Base-by-base conservation (phyloP, 2,888 invertebrate genomes). In the Pseudeuparius sepicola region DNA sequence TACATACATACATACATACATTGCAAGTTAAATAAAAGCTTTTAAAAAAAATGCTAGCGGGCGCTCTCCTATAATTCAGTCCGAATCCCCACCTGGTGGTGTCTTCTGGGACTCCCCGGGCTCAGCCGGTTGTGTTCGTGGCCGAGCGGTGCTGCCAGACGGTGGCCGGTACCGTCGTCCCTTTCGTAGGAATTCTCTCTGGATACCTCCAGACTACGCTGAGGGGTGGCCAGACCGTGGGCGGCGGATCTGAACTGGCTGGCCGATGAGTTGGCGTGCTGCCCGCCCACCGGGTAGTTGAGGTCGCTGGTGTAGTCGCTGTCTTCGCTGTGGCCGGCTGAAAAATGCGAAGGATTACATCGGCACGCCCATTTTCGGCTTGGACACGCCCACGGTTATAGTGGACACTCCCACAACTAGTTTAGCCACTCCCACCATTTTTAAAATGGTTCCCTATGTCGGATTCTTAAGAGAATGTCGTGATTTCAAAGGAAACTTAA, bases 261-360 rank as follows among this genome's bases (percentile, higher is more conserved):
- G 14, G 86, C 88, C 40, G 90, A 89, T 57, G 85, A 85, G 68
- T 92, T 93, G 52, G 89, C 78, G 59, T 88, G 87, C 59, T 85
- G 85, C 41, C 79, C 80, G 39, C 79, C 80, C 54, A 86, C 78
- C 32, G 92, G 93, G 68, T 85, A 93, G 70, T 92, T 93, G 55
- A 93, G 77, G 66, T 94, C 94, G 43, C 89, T 89, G 42, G 93
- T 94, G 67, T 94, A 94, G 68, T 94, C 94, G 51, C 90, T 90
- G 65, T 94, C 93, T 66, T 94, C 94, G 31, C 92, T 92, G 63
- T 92, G 86, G 39, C 92, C 89, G 61, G 89, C 89, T 87, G 71
- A 51, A 73, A 70, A 55, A 49, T n/a, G n/a, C n/a, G n/a, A n/a
- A n/a, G n/a, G n/a, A n/a, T n/a, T n/a, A n/a, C n/a, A n/a, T n/a